Evolutionary conservation across 2,113 vertebrate genomes (phyloP).

Genomic region (Lanius collurio): DNA sequence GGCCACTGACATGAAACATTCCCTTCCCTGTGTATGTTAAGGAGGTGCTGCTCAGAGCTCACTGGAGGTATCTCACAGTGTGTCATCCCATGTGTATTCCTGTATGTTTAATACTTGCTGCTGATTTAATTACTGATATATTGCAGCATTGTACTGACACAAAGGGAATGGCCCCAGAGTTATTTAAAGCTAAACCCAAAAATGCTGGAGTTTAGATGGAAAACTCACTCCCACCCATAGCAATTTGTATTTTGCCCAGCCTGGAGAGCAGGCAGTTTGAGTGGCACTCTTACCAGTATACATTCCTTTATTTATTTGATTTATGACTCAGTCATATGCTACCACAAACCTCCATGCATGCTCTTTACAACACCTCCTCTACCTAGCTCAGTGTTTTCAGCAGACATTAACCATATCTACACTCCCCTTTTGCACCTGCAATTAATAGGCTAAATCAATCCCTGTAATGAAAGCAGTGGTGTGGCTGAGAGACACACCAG

Average conservation of each 20-base stretch:
- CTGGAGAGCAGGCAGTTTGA: background rate
- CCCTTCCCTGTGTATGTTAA: accelerated
- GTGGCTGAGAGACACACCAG: background rate
- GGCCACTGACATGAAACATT: background rate
- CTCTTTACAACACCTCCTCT: background rate
- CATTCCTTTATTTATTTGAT: background rate
- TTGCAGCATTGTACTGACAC: background rate
- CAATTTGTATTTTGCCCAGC: background rate
- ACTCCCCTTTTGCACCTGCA: background rate
- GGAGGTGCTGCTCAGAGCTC: background rate
- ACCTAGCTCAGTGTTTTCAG: background rate
- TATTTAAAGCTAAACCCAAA: background rate
- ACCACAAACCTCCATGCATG: background rate
- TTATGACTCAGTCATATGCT: background rate
- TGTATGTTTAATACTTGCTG: background rate
- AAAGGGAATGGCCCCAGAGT: background rate
- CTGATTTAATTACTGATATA: background rate
- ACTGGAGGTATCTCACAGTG: background rate
- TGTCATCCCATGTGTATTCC: background rate
- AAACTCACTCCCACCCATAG: background rate
- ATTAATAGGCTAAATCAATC: slow-evolving; percentile 1
- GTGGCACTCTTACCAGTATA: background rate
- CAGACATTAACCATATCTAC: background rate
- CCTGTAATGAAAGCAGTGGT: background rate
- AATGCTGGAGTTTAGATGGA: background rate